phyloP scores from a whole-genome alignment of 1,140 invertebrate genomes.

The Hypothenemus hampei region DNA sequence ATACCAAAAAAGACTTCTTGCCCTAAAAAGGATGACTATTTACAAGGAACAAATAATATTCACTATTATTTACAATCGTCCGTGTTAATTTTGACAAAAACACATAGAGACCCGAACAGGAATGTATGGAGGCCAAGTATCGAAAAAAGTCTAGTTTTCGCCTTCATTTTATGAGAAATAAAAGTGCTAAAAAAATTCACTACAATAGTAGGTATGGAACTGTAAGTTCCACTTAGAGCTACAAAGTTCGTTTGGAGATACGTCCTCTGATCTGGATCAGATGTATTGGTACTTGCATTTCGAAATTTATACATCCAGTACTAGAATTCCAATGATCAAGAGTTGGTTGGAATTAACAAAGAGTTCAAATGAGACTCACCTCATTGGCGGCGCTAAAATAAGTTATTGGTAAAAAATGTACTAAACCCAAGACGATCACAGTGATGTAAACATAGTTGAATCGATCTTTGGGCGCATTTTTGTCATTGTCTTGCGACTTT shows the following conservation, averaged over 20 bases:
- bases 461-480: neutral
- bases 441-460: conserved; percentile 4
- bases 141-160: conserved; percentile 14
- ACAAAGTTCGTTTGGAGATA: conserved; percentile 22
- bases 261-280: conserved; percentile 17
- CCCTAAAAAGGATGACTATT: conserved; percentile 6
- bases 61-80: conserved; percentile 22
- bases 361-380: neutral
- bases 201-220: conserved; percentile 4
- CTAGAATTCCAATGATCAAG: conserved; percentile 10
- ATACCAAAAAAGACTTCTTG: conserved; percentile 2
- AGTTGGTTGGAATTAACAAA: neutral
- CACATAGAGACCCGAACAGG: conserved; percentile 1
- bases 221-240: neutral
- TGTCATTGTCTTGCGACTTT: neutral
- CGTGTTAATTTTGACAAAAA: conserved; percentile 22
- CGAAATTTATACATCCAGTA: conserved; percentile 32
- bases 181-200: conserved; percentile 8
- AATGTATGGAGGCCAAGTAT: conserved; percentile 3
- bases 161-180: conserved; percentile 11
- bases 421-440: conserved; percentile 3
- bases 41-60: neutral
- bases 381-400: conserved; percentile 13
- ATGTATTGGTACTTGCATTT: conserved; percentile 10
- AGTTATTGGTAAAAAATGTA: neutral